Evolutionary conservation across 2,797 vertebrate species (phyloP).

Genomic region (Phataginus tetradactyla): DNA sequence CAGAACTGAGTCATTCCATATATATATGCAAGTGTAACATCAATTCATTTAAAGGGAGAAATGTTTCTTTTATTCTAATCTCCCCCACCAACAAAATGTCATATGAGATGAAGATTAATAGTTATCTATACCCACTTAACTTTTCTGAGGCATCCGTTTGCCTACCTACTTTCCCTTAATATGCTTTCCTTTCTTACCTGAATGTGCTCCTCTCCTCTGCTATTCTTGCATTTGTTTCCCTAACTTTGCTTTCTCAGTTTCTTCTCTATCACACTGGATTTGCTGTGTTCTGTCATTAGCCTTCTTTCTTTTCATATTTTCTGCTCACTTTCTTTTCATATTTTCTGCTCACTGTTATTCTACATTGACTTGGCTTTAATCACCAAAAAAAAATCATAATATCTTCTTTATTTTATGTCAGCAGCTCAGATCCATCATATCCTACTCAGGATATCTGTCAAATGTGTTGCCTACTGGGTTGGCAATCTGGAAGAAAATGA

Average conservation of each 20-base stretch:
- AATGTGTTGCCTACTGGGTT: not conserved
- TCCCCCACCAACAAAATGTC: too few species aligned
- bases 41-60: not conserved
- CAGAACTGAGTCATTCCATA: not conserved
- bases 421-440: not conserved
- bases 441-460: not conserved
- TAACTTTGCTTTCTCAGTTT: not conserved
- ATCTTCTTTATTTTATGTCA: not conserved
- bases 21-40: not conserved
- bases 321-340: not conserved
- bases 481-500: not conserved
- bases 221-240: not conserved
- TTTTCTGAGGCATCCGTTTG: not conserved
- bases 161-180: not conserved
- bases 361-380: not conserved
- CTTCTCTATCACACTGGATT: not conserved
- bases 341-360: not conserved
- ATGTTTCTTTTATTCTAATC: not conserved
- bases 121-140: not conserved
- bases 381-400: not conserved
- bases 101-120: not conserved
- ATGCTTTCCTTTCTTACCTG: not conserved
- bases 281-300: not conserved
- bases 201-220: not conserved
- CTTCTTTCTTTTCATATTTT: not conserved